Conservation (phyloP, 2,113 vertebrate species). For the Chionomys nivalis region DNA sequence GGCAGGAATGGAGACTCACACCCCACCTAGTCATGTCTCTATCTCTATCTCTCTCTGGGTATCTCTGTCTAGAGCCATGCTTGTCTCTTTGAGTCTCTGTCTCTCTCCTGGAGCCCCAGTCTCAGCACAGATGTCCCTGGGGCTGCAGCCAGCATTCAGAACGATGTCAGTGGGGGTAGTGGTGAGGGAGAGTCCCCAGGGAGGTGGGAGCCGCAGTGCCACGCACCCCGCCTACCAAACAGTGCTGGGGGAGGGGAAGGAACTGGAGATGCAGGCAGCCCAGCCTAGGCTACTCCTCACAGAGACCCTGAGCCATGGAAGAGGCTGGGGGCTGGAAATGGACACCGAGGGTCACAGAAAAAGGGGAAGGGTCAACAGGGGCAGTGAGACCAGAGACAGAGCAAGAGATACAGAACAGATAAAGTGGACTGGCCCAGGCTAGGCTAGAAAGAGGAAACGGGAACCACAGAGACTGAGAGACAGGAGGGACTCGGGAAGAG, state of each 20-base stretch:
- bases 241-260: conserved; percentile 66
- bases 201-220: conserved; percentile 78
- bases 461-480: not conserved
- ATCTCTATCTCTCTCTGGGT: not conserved
- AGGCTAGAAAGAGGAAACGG: not conserved
- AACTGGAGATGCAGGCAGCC: not conserved
- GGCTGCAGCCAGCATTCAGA: conserved; percentile 51
- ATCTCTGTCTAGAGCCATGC: not conserved
- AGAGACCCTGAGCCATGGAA: not conserved
- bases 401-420: not conserved
- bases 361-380: not conserved
- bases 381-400: not conserved
- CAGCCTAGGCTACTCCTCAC: not conserved
- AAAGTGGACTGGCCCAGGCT: not conserved
- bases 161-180: conserved; percentile 32
- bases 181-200: conserved; percentile 68
- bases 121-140: conserved; percentile 58
- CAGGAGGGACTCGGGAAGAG: not conserved
- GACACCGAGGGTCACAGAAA: not conserved
- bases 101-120: conserved; percentile 13
- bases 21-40: not conserved
- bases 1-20: not conserved
- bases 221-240: conserved; percentile 80
- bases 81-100: conserved; percentile 41
- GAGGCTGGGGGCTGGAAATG: not conserved